Evolutionary conservation across 2,797 vertebrate species (phyloP).

Genomic region (Sitta carolinensis): DNA sequence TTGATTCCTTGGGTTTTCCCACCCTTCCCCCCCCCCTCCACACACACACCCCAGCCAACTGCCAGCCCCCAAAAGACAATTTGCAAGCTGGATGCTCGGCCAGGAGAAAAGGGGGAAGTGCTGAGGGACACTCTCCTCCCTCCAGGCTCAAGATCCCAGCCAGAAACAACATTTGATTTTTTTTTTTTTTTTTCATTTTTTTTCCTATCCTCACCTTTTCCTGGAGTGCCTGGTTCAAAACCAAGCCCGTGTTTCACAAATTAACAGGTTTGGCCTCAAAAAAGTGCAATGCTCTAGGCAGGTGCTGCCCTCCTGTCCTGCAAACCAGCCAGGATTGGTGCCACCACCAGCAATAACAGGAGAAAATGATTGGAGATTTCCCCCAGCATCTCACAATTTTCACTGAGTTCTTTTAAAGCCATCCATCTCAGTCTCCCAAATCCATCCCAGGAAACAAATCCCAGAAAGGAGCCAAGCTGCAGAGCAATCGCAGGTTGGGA

Average conservation of each 20-base stretch:
- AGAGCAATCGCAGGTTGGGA: not conserved
- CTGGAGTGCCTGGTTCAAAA: conserved; percentile 24
- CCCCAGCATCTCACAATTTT: conserved; percentile 23
- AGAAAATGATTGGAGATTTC: conserved; percentile 22
- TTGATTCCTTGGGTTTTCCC: conserved; percentile 47
- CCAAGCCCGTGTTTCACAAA: not conserved
- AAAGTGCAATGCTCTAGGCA: not conserved
- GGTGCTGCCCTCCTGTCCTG: conserved; percentile 21
- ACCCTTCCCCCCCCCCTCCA: not conserved
- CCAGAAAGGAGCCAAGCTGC: not conserved
- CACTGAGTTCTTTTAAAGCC: conserved; percentile 36
- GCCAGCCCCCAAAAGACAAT: not conserved
- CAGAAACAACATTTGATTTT: not conserved
- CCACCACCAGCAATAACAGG: not conserved
- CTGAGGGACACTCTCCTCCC: not conserved
- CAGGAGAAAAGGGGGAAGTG: not conserved
- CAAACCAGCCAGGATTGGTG: conserved; percentile 30
- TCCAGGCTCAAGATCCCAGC: not conserved
- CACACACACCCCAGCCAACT: not conserved
- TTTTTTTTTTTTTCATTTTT: not conserved
- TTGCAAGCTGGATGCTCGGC: not conserved
- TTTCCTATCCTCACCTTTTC: conserved; percentile 9
- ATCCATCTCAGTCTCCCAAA: conserved; percentile 58
- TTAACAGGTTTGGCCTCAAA: not conserved
- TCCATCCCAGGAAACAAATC: conserved; percentile 26